These are phyloP conservation scores for Pholis gunnellus DNA, from an alignment of 2,113 vertebrate species.

Conservation along the genomic window DNA sequence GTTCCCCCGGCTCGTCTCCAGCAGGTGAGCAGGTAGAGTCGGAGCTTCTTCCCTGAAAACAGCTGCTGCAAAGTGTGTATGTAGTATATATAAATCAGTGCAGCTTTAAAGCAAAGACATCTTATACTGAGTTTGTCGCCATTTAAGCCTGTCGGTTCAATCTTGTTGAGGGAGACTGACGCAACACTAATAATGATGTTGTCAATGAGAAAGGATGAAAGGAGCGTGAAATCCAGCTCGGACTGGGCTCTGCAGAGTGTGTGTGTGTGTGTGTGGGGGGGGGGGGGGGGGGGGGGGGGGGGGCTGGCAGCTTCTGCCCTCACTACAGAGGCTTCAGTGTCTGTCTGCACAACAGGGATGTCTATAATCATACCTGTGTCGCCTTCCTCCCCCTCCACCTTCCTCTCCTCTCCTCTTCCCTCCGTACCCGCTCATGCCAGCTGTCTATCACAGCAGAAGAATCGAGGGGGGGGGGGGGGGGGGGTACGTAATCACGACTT, in stretches of 20 bases:
- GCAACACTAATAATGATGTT: not conserved
- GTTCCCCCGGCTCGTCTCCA: not conserved
- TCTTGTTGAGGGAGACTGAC: not conserved
- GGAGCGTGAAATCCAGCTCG: not conserved
- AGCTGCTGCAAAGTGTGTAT: not conserved
- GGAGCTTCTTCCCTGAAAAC: too few species aligned
- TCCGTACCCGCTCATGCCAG: slow-evolving; percentile 10
- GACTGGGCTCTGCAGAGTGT: not conserved
- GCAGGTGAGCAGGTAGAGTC: too few species aligned
- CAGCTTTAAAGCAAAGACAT: not conserved
- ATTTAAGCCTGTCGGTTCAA: not conserved
- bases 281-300: too few species aligned
- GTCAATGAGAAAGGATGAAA: slow-evolving; percentile 6
- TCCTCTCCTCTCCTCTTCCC: not conserved
- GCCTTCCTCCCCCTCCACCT: not conserved
- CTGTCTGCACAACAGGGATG: slow-evolving; percentile 7
- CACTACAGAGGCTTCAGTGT: slow-evolving; percentile 2
- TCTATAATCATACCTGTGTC: slow-evolving; percentile 21
- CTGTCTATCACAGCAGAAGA: slow-evolving; percentile 43
- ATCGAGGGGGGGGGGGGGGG: not conserved
- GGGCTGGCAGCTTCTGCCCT: not conserved
- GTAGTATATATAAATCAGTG: not conserved
- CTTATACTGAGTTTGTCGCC: not conserved
- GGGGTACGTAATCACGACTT: slow-evolving; percentile 50
- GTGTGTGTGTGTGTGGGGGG: too few species aligned